A percentile compares a stretch with the other conserved stretches of the same genome.
phyloP scores from a whole-genome alignment of 2,888 invertebrate species.

The Hypomecis punctinalis region DNA sequence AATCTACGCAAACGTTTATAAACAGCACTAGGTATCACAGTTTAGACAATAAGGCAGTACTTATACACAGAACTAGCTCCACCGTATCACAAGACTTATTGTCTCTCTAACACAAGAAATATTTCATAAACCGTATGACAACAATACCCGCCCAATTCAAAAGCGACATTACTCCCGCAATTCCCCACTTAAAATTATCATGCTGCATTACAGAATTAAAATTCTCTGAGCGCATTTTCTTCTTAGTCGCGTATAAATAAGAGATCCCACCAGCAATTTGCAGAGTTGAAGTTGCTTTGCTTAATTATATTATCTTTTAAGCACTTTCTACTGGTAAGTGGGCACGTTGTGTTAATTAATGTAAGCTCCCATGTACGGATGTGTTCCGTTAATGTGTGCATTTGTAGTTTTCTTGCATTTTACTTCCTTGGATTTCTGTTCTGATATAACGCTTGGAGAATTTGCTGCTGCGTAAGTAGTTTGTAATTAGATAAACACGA shows the following conservation, averaged over 20 bases:
- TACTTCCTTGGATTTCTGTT: neutral
- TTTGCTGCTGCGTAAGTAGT: neutral
- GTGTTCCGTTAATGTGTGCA: conserved; percentile 36
- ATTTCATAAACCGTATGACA: neutral
- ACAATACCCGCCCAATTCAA: conserved; percentile 11
- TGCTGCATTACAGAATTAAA: conserved; percentile 68
- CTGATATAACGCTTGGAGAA: neutral
- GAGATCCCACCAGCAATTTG: conserved; percentile 65
- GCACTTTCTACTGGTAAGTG: conserved; percentile 57
- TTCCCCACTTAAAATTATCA: conserved; percentile 53
- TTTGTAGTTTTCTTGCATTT: conserved; percentile 13
- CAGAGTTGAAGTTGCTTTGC: conserved; percentile 67
- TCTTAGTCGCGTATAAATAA: conserved; percentile 67
- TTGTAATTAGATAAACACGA: too few species aligned
- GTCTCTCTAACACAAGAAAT: neutral
- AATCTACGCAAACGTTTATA: too few species aligned
- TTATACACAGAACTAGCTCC: too few species aligned
- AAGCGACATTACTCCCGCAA: conserved; percentile 17
- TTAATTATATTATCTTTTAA: conserved; percentile 67
- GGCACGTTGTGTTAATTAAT: conserved; percentile 63
- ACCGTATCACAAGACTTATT: too few species aligned
- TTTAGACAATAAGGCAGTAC: too few species aligned
- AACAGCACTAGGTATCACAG: too few species aligned
- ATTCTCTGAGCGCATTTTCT: conserved; percentile 67
- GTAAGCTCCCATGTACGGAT: conserved; percentile 45